These are phyloP conservation scores for Phoeniculus purpureus DNA, from an alignment of 2,797 vertebrate genomes.

Conservation along the genomic window DNA sequence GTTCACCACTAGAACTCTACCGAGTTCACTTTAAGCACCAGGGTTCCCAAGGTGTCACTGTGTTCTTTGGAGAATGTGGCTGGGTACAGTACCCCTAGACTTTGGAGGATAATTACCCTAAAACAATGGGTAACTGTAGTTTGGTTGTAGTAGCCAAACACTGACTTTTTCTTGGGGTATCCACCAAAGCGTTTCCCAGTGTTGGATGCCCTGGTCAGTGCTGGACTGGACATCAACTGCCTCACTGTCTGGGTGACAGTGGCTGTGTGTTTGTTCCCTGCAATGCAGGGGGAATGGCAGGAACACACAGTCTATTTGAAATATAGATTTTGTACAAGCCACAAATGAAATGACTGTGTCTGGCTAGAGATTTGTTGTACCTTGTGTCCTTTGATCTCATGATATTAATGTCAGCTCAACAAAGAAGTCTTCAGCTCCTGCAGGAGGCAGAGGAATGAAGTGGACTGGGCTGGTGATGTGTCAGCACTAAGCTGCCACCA, in stretches of 20 bases:
- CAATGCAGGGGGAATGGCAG: background rate
- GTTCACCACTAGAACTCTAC: no score
- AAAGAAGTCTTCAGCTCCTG: background rate
- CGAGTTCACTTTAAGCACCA: no score
- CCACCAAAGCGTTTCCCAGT: background rate
- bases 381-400: background rate
- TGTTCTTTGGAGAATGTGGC: background rate
- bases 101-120: background rate
- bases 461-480: background rate
- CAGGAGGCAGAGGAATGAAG: background rate
- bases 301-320: background rate
- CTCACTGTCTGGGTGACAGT: background rate
- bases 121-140: background rate
- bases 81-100: background rate
- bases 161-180: background rate
- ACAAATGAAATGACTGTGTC: rapidly evolving
- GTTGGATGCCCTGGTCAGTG: rapidly evolving
- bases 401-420: background rate
- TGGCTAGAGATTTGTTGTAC: background rate
- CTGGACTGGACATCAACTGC: rapidly evolving
- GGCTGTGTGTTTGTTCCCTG: background rate
- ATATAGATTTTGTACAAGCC: background rate
- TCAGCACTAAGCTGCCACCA: background rate
- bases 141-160: background rate
- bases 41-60: background rate